These are phyloP conservation scores for Cyphomyrus discorhynchus DNA, from an alignment of 2,113 vertebrate genomes.

Conservation along the genomic window DNA sequence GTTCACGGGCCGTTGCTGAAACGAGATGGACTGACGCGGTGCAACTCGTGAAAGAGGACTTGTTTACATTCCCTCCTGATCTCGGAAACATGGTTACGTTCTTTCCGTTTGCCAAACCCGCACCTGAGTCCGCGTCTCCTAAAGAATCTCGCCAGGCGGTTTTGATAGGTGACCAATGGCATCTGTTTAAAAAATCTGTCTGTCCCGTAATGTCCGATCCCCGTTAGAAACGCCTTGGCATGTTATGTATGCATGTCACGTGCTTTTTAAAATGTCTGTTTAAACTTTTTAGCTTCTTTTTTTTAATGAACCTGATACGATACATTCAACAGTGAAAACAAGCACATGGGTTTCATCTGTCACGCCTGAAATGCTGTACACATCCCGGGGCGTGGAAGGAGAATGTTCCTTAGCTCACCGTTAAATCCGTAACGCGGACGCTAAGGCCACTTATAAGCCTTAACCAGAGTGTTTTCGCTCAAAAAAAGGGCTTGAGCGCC, in stretches of 20 bases:
- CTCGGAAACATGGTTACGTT: neutral
- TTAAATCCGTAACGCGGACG: neutral
- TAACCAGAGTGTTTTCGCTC: neutral
- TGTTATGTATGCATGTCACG: neutral
- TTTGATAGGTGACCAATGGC: neutral
- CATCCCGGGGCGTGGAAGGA: neutral
- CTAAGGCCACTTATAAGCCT: neutral
- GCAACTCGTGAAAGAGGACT: neutral
- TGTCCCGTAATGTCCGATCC: neutral
- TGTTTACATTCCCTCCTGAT: neutral
- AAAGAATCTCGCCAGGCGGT: neutral
- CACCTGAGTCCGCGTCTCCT: neutral
- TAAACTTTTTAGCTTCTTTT: neutral
- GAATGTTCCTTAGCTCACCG: conserved; percentile 42
- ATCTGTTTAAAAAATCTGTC: conserved; percentile 1
- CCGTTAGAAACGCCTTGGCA: neutral
- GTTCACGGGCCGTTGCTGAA: neutral
- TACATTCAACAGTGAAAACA: neutral
- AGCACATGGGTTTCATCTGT: neutral
- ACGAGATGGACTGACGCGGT: neutral
- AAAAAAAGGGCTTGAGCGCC: neutral
- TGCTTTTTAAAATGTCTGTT: neutral
- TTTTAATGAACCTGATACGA: neutral
- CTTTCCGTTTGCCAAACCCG: neutral
- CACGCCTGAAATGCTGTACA: neutral